Evolutionary conservation across 2,797 vertebrate species (phyloP).

Genomic region (Gadopsis marmoratus): DNA sequence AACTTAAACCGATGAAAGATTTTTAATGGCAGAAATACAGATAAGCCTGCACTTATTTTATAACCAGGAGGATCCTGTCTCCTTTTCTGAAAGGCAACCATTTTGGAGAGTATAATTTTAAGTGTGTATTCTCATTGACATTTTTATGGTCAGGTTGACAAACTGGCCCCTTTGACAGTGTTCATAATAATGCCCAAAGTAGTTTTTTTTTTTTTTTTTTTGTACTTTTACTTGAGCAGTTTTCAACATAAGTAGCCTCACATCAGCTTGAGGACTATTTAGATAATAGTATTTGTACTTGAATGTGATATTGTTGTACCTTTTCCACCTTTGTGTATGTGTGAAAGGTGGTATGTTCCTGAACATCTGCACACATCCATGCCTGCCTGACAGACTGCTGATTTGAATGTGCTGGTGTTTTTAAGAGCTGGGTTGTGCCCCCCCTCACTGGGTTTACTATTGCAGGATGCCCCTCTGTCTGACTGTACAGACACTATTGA

Average conservation of each 20-base stretch:
- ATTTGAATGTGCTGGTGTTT: constrained; percentile 63
- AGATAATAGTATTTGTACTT: not conserved
- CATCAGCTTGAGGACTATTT: not conserved
- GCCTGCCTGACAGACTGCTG: constrained; percentile 48
- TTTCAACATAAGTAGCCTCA: not conserved
- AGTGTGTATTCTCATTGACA: not conserved
- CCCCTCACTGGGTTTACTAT: constrained; percentile 95
- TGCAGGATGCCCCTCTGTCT: constrained; percentile 99
- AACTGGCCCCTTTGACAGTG: not conserved
- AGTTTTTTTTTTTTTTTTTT: not conserved
- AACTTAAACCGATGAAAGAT: too few species aligned
- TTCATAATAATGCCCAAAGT: not conserved
- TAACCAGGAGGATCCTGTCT: not conserved
- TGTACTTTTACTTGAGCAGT: constrained; percentile 10
- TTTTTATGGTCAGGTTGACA: not conserved
- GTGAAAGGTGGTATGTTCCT: constrained; percentile 19
- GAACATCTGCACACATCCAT: constrained; percentile 39
- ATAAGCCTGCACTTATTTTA: not conserved
- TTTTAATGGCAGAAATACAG: too few species aligned
- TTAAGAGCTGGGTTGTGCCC: constrained; percentile 85
- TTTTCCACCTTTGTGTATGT: constrained; percentile 76
- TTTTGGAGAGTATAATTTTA: not conserved
- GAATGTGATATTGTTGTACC: not conserved
- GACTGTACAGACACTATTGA: constrained; percentile 99
- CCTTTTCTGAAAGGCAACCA: not conserved